A percentile compares a stretch with the other conserved stretches of the same genome.
phyloP scores from a whole-genome alignment of 2,888 invertebrate species.

The Leptopterna dolabrata region DNA sequence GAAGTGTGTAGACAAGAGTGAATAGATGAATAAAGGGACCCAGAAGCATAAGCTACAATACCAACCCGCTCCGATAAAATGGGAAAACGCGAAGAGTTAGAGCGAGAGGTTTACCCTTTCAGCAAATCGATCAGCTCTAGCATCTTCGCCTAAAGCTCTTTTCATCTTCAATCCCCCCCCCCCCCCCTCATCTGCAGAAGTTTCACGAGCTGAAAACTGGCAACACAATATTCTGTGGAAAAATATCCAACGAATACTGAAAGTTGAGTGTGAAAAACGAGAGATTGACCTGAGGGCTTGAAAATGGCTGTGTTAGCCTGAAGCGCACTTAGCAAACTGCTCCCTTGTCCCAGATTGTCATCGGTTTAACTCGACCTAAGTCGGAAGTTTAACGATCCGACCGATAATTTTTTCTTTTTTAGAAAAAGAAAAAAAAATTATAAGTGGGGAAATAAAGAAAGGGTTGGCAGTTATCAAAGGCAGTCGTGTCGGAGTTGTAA shows the following conservation, averaged over 20 bases:
- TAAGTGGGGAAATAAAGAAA: no score
- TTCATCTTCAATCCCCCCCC: not conserved
- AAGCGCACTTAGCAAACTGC: conserved; percentile 18
- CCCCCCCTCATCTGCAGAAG: not conserved
- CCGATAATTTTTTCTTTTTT: not conserved
- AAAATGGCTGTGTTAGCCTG: not conserved
- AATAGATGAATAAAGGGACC: not conserved
- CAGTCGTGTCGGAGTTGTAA: no score
- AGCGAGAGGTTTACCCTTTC: not conserved
- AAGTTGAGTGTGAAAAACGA: not conserved
- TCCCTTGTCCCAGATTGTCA: conserved; percentile 9
- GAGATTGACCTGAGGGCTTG: not conserved
- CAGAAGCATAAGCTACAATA: not conserved
- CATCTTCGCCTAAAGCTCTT: not conserved
- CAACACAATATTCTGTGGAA: not conserved
- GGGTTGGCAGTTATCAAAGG: no score
- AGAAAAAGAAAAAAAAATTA: no score
- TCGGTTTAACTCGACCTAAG: not conserved
- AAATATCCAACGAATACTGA: not conserved
- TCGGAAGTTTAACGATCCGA: not conserved
- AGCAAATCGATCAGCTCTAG: not conserved
- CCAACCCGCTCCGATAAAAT: not conserved
- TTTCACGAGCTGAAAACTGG: not conserved
- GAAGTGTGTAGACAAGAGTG: no score
- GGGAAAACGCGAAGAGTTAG: not conserved